Conservation (phyloP, 2,797 vertebrate genomes). For the Lithobates sylvaticus region DNA sequence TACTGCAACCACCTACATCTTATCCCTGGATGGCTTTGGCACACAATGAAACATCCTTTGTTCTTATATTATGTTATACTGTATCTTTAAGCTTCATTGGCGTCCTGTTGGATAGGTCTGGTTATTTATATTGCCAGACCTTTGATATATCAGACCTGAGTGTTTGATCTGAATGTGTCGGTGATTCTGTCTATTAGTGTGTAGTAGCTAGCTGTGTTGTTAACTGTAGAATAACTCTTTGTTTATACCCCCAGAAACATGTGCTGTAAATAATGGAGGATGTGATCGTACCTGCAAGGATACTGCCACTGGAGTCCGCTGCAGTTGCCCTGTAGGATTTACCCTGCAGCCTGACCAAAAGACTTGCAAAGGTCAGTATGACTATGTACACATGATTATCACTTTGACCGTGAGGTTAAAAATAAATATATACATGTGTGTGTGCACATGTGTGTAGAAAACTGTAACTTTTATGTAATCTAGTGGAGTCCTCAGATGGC, state of each 20-base stretch:
- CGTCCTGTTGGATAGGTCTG: neutral
- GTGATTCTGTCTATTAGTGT: slow-evolving; percentile 24
- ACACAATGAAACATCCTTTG: too few species aligned
- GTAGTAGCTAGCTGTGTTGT: slow-evolving; percentile 60
- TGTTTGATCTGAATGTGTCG: neutral
- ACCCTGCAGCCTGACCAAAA: slow-evolving; percentile 95
- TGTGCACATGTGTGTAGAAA: neutral
- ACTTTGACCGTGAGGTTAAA: too few species aligned
- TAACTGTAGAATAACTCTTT: slow-evolving; percentile 58
- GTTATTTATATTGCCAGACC: neutral
- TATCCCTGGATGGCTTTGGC: too few species aligned
- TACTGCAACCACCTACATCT: too few species aligned
- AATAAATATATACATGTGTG: too few species aligned
- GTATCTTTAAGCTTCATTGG: neutral
- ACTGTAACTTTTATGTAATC: too few species aligned
- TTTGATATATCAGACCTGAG: neutral
- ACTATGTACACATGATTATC: neutral
- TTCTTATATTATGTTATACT: too few species aligned
- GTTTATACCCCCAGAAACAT: slow-evolving; percentile 87
- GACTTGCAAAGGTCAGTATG: slow-evolving; percentile 96
- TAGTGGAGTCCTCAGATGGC: too few species aligned
- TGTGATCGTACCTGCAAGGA: slow-evolving; percentile 97
- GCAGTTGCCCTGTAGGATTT: slow-evolving; percentile 97
- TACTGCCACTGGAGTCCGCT: slow-evolving; percentile 94
- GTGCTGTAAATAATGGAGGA: slow-evolving; percentile 96